Evolutionary conservation across 2,888 invertebrate genomes (phyloP).

Genomic region (Hypolimnas misippus): DNA sequence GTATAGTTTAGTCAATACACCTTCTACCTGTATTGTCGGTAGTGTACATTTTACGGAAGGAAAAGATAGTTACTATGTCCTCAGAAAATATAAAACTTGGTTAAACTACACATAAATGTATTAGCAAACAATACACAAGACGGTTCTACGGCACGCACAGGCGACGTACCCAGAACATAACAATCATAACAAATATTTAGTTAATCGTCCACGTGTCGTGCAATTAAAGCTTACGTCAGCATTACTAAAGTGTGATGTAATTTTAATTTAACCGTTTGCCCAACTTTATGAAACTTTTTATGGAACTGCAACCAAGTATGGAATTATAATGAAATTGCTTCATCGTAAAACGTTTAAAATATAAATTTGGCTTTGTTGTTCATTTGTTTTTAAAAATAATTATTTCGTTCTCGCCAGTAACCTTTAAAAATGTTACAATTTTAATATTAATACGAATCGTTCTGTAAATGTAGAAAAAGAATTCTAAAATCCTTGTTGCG

Average conservation of each 20-base stretch:
- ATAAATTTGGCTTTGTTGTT: slow-evolving; percentile 10
- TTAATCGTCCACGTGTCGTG: slow-evolving; percentile 46
- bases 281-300: slow-evolving; percentile 35
- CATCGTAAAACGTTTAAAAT: slow-evolving; percentile 23
- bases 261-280: slow-evolving; percentile 37
- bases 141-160: slow-evolving; percentile 15
- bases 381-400: neutral
- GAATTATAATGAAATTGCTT: slow-evolving; percentile 35
- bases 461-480: neutral
- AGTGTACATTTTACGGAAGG: too few species aligned
- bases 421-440: slow-evolving; percentile 2
- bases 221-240: slow-evolving; percentile 49
- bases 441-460: neutral
- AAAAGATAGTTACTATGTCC: too few species aligned
- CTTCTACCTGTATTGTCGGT: too few species aligned
- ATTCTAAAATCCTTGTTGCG: neutral
- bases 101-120: slow-evolving; percentile 5
- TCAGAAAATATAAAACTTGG: neutral
- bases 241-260: slow-evolving; percentile 42
- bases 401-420: slow-evolving; percentile 1
- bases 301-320: slow-evolving; percentile 30
- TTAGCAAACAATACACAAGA: slow-evolving; percentile 14
- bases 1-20: too few species aligned
- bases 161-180: slow-evolving; percentile 15
- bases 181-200: slow-evolving; percentile 48